phyloP scores from a whole-genome alignment of 2,888 invertebrate genomes.

The Trissolcus japonicus region DNA sequence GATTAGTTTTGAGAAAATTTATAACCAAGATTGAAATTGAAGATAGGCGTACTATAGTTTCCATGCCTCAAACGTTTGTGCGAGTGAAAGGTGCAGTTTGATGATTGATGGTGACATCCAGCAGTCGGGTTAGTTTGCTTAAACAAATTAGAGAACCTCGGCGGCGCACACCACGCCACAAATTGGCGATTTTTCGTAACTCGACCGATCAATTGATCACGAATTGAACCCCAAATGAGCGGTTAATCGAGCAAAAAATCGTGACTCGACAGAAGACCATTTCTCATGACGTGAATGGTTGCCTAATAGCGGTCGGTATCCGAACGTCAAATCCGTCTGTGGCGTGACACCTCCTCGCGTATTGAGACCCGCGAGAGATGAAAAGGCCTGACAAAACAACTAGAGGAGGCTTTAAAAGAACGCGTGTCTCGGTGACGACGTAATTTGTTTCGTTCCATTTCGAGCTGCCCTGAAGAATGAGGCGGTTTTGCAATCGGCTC shows the following conservation, averaged over 20 bases:
- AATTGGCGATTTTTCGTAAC: slow-evolving; percentile 8
- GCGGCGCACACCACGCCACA: not conserved
- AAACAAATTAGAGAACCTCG: slow-evolving; percentile 16
- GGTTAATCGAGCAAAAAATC: slow-evolving; percentile 13
- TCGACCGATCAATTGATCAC: slow-evolving; percentile 16
- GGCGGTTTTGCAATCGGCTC: slow-evolving; percentile 39
- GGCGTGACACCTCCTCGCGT: slow-evolving; percentile 16
- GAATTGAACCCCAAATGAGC: slow-evolving; percentile 19
- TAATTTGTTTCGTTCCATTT: slow-evolving; percentile 65
- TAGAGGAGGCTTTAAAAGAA: slow-evolving; percentile 20
- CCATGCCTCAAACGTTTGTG: not conserved
- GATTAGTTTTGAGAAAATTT: no score
- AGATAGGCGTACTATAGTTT: not conserved
- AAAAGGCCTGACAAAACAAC: slow-evolving; percentile 25
- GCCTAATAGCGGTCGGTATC: slow-evolving; percentile 14
- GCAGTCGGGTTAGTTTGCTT: slow-evolving; percentile 8
- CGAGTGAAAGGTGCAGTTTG: not conserved
- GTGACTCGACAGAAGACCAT: slow-evolving; percentile 18
- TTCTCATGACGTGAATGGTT: slow-evolving; percentile 31
- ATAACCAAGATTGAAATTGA: no score
- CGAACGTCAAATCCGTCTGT: slow-evolving; percentile 22
- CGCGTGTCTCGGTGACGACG: slow-evolving; percentile 61
- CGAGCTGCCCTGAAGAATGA: slow-evolving; percentile 47
- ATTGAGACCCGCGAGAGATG: slow-evolving; percentile 14
- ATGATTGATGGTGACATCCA: slow-evolving; percentile 21